Percentiles rank a stretch among this genome's conserved stretches.
phyloP scores from a whole-genome alignment of 1,140 invertebrate genomes.

The Drosophila ficusphila region DNA sequence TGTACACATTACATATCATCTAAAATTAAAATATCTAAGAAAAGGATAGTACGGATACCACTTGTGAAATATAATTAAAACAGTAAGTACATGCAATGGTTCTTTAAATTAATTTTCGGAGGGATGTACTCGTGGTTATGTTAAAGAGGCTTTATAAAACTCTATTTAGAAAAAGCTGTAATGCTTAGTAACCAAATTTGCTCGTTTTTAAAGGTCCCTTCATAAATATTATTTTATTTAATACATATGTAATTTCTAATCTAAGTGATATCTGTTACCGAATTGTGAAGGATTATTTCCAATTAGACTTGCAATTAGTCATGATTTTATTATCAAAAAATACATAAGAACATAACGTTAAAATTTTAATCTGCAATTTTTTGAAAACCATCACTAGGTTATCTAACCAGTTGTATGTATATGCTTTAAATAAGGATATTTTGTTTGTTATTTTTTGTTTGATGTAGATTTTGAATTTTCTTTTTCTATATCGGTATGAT shows the following conservation, averaged over 20 bases:
- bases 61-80: constrained; percentile 11
- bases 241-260: constrained; percentile 17
- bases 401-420: too few relatives aligned
- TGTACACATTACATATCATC: constrained; percentile 3
- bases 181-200: neutral
- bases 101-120: neutral
- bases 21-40: constrained; percentile 11
- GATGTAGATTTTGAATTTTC: too few relatives aligned
- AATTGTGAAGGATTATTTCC: constrained; percentile 24
- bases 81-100: constrained; percentile 13
- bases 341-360: constrained; percentile 1
- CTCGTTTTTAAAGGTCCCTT: neutral
- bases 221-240: neutral
- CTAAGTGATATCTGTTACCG: constrained; percentile 16
- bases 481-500: too few relatives aligned
- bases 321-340: constrained; percentile 30
- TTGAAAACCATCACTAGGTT: constrained; percentile 9
- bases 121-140: constrained; percentile 10
- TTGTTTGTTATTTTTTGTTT: constrained; percentile 3
- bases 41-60: constrained; percentile 17
- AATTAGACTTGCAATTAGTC: constrained; percentile 32
- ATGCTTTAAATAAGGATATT: too few relatives aligned
- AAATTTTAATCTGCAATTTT: constrained; percentile 1
- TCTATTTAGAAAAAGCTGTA: neutral
- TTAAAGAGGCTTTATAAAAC: neutral